Evolutionary conservation across 2,113 vertebrate species (phyloP), one percentile per base, ranked within the genome.

Genomic region (Syngnathus typhle): DNA sequence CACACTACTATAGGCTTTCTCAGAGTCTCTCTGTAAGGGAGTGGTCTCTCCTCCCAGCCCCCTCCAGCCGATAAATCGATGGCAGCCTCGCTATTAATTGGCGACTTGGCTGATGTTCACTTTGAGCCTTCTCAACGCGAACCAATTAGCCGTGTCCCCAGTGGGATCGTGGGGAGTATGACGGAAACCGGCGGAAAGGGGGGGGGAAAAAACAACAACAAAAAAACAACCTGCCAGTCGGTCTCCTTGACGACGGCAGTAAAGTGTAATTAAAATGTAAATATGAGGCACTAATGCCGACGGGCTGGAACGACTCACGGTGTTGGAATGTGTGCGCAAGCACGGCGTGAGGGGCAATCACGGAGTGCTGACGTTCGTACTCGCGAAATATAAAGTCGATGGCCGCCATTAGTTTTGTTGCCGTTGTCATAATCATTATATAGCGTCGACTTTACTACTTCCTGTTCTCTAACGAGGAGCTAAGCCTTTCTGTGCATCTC

Each of bases 131-230:
- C 69, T 83, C 80, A 74, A 84, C 84, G 68, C 74, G 64, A 70
- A 79, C 82, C 87, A 91, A 88, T 91, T 88, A 88, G 70, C 77
- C 61, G 15, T 76, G 64, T 83, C 80, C 77, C 76, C 11, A 69
- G 84, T 78, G 80, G 71, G 69, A 84, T 77, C 76, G 75, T 66
- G 60, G 71, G 68, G 69, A 63, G 58, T n/a, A 75, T 65, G 69
- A 76, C 18, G 69, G 77, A 66, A 37, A 27, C 27, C 21, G 2
- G 36, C 47, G 18, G 11, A 18, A 65, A 18, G 2, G 7, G 5
- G 44, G 13, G 3, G 27, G 3, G 19, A 27, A 32, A 64, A n/a
- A 52, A 70, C 19, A 41, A 65, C 32, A 56, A 72, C 72, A 74
- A 61, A 63, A 75, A 54, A 75, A 56, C 43, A 58, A 15, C 23